Evolutionary conservation across 2,113 vertebrate species (phyloP), one percentile per base, ranked within the genome.

Genomic region (Penelope pileata): DNA sequence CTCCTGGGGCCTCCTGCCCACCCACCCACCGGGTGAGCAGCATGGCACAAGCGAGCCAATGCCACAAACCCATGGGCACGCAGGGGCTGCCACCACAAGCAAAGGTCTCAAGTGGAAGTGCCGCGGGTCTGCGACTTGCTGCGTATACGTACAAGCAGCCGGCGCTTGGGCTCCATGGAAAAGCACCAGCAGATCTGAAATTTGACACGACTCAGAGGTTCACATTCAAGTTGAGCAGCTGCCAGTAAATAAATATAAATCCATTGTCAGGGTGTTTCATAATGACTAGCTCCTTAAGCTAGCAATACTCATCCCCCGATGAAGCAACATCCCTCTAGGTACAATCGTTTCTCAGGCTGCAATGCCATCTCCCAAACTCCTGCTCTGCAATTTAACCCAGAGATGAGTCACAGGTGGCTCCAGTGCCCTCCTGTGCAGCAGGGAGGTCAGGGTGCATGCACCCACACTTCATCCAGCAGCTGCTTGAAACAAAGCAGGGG

Each of bases 211-310:
- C 43, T 80, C 69, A 62, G 59, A 96, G 72, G 91, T 76, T 68
- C 90, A 36, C 40, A 43, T 42, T 86, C 50, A 53, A 69, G 42
- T 43, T 85, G 90, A 86, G 91, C 42, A 21, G 38, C 80, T 45
- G 82, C 84, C 70, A 84, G 67, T 89, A 96, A 94, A 93, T 87
- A 96, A 97, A 96, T 18, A 94, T 54, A 94, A 78, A 88, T 78
- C 51, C 1, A 40, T 96, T 91, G 93, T 94, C 62, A 90, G 88
- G 53, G 48, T 64, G 80, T 94, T 97, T 95, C 24, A 7, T 79
- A 92, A 94, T n/a, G 53, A 84, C 21, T 29, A 38, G 54, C 36
- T 56, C 12, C 94, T 94, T 92, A 66, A 77, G 69, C 45, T 26
- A 32, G 45, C 29, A 40, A 34, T 48, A 15, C 64, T 69, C 43